phyloP scores from a whole-genome alignment of 2,113 vertebrate genomes.

The Dinomys branickii region DNA sequence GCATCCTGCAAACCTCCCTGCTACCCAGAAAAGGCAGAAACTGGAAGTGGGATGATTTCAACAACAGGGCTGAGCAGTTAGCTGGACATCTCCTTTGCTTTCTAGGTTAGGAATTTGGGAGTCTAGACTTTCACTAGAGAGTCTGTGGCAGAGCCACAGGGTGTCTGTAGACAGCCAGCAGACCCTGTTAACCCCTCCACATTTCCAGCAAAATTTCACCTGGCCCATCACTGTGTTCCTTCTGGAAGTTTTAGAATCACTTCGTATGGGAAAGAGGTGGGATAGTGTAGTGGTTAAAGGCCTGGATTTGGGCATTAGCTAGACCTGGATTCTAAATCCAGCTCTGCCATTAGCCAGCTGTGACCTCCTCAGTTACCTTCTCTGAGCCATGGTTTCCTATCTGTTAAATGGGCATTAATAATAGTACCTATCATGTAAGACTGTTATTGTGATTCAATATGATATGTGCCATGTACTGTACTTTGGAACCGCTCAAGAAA shows the following conservation, averaged over 20 bases:
- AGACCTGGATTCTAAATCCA: slow-evolving; percentile 60
- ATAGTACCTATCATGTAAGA: slow-evolving; percentile 14
- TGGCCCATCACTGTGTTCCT: neutral
- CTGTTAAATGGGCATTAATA: slow-evolving; percentile 31
- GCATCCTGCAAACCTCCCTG: slow-evolving; percentile 31
- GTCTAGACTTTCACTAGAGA: slow-evolving; percentile 51
- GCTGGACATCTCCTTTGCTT: slow-evolving; percentile 23
- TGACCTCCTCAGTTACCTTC: slow-evolving; percentile 55
- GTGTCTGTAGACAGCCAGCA: neutral
- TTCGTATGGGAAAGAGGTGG: slow-evolving; percentile 35
- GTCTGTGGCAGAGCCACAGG: slow-evolving; percentile 8
- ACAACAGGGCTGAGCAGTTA: neutral
- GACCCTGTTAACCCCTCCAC: neutral
- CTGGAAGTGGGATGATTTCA: slow-evolving; percentile 57
- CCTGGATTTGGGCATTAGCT: neutral
- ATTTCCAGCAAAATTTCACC: slow-evolving; percentile 18
- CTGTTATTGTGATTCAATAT: slow-evolving; percentile 43
- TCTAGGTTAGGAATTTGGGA: slow-evolving; percentile 41
- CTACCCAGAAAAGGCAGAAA: slow-evolving; percentile 62
- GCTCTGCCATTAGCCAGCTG: slow-evolving; percentile 40
- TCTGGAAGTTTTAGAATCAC: slow-evolving; percentile 54
- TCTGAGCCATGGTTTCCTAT: slow-evolving; percentile 49
- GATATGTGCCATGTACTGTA: neutral
- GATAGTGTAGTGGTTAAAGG: neutral
- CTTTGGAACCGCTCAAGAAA: slow-evolving; percentile 22